Evolutionary conservation across 2,797 vertebrate species (phyloP).

Genomic region (Chelon labrosus): DNA sequence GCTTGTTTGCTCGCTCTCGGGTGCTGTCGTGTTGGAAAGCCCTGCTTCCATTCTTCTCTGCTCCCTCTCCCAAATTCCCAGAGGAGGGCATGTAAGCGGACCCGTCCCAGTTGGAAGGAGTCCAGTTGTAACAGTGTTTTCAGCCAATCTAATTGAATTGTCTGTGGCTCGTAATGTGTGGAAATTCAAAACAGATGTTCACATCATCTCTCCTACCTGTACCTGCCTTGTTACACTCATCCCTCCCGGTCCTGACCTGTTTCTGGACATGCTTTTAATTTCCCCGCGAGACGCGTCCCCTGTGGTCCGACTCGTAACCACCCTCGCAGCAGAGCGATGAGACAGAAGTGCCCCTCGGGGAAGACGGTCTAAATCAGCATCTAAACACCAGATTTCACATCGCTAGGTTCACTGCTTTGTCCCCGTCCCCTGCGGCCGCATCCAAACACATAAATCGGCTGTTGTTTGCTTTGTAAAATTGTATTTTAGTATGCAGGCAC

Average conservation of each 20-base stretch:
- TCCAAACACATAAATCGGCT: slow-evolving; percentile 3
- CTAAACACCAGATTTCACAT: slow-evolving; percentile 28
- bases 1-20: not conserved
- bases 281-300: slow-evolving; percentile 33
- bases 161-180: slow-evolving; percentile 62
- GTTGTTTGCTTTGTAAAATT: slow-evolving; percentile 9
- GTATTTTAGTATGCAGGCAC: not conserved
- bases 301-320: slow-evolving; percentile 28
- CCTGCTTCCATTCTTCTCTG: slow-evolving; percentile 21
- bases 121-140: slow-evolving; percentile 70
- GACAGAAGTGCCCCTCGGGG: not conserved
- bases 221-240: slow-evolving; percentile 53
- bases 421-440: not conserved
- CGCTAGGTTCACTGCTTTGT: not conserved
- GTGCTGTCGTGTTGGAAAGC: slow-evolving; percentile 11
- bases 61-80: not conserved
- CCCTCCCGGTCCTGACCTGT: slow-evolving; percentile 51
- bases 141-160: slow-evolving; percentile 74
- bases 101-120: slow-evolving; percentile 57
- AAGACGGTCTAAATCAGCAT: slow-evolving; percentile 16
- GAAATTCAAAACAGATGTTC: slow-evolving; percentile 82
- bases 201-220: slow-evolving; percentile 42
- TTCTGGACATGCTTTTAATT: slow-evolving; percentile 60
- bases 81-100: slow-evolving; percentile 35
- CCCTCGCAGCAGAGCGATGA: not conserved